phyloP scores from a whole-genome alignment of 2,113 vertebrate genomes.

The Condylura cristata region DNA sequence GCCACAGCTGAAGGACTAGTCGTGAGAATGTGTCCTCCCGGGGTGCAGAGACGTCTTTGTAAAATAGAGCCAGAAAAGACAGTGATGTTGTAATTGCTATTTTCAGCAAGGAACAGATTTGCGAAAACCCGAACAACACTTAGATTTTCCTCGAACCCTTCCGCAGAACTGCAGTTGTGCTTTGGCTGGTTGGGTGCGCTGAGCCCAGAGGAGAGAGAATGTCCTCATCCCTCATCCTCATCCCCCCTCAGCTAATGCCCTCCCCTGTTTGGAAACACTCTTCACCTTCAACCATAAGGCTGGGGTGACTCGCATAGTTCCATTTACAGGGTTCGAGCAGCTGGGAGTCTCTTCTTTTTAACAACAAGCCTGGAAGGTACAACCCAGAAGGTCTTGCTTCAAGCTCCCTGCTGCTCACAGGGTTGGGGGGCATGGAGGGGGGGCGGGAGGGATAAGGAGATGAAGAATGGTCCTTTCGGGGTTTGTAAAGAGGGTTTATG shows the following conservation, averaged over 20 bases:
- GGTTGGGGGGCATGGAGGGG: too few relatives aligned
- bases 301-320: background rate
- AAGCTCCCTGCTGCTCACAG: background rate
- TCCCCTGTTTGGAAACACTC: background rate
- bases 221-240: too few relatives aligned
- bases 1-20: background rate
- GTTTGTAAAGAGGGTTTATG: rapidly evolving
- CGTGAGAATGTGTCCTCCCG: background rate
- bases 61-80: background rate
- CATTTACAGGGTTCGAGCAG: background rate
- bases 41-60: background rate
- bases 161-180: background rate
- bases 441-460: too few relatives aligned
- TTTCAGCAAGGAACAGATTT: background rate
- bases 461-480: background rate
- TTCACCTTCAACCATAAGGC: background rate
- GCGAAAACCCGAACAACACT: background rate
- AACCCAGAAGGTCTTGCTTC: background rate
- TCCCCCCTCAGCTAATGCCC: background rate
- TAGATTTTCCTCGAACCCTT: background rate
- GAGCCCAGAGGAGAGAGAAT: rapidly evolving
- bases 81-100: background rate
- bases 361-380: background rate
- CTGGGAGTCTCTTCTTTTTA: background rate
- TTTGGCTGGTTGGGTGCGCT: background rate